Evolutionary conservation across 2,797 vertebrate genomes (phyloP).

Genomic region (Smutsia gigantea): DNA sequence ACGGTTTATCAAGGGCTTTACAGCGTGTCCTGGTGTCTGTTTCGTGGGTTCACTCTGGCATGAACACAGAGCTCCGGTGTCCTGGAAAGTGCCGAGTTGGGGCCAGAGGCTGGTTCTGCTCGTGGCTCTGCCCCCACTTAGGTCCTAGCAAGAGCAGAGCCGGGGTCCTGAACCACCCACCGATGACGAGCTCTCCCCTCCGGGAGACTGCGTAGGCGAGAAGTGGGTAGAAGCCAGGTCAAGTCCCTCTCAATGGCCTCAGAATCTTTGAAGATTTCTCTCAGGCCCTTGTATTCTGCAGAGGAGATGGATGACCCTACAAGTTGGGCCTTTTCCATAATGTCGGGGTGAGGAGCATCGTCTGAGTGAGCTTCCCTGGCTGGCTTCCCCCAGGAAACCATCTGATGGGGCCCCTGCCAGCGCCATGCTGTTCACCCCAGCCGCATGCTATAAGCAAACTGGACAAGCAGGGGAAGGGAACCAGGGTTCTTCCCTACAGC

Average conservation of each 20-base stretch:
- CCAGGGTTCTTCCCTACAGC: background rate
- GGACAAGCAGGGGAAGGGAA: background rate
- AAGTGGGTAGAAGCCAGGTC: background rate
- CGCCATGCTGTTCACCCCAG: background rate
- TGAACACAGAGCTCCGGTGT: background rate
- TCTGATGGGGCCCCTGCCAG: fast-evolving
- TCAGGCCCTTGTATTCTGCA: background rate
- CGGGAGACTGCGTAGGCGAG: fast-evolving
- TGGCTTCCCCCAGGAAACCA: background rate
- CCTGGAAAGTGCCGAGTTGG: background rate
- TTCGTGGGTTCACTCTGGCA: background rate
- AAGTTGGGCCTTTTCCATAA: background rate
- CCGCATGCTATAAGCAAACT: background rate
- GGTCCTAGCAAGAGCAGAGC: background rate
- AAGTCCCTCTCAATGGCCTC: background rate
- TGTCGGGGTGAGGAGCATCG: too few relatives aligned
- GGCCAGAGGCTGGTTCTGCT: background rate
- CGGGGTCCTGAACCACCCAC: background rate
- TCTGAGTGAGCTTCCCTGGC: background rate
- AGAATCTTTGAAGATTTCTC: background rate
- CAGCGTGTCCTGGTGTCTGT: background rate
- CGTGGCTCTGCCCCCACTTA: background rate
- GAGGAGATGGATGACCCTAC: background rate
- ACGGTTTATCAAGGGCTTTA: background rate
- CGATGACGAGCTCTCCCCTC: fast-evolving